Conservation (phyloP, 2,888 invertebrate genomes). For the Poecilus cupreus region DNA sequence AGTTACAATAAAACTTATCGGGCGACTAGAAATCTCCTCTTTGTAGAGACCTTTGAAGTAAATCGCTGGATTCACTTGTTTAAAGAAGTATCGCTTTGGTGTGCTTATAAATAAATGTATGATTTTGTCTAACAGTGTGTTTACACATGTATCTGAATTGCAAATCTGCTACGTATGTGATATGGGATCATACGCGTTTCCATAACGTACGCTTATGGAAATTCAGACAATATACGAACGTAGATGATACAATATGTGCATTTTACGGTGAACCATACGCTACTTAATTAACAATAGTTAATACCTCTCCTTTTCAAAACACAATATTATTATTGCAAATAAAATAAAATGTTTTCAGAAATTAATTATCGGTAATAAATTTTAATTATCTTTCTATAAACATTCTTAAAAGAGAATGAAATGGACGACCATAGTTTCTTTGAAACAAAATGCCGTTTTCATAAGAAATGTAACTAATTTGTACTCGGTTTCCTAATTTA, state of each 20-base stretch:
- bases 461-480: too few relatives aligned
- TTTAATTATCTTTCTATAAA: too few relatives aligned
- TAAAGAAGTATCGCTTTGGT: not conserved
- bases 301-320: too few relatives aligned
- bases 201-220: conserved; percentile 11
- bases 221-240: not conserved
- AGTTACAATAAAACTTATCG: not conserved
- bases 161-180: not conserved
- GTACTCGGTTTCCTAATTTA: too few relatives aligned
- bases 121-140: conserved; percentile 28
- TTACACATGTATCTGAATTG: conserved; percentile 25
- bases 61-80: not conserved
- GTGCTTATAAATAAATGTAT: conserved; percentile 31
- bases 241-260: not conserved
- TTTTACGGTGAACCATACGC: too few relatives aligned
- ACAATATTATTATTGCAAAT: too few relatives aligned
- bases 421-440: too few relatives aligned
- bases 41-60: not conserved
- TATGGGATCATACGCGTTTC: not conserved
- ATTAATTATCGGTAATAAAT: too few relatives aligned
- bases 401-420: too few relatives aligned
- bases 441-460: too few relatives aligned
- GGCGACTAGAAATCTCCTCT: not conserved
- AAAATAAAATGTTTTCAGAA: too few relatives aligned
- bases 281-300: too few relatives aligned